Conservation (phyloP, 2,888 invertebrate species). For the Xiphydria camelus region DNA sequence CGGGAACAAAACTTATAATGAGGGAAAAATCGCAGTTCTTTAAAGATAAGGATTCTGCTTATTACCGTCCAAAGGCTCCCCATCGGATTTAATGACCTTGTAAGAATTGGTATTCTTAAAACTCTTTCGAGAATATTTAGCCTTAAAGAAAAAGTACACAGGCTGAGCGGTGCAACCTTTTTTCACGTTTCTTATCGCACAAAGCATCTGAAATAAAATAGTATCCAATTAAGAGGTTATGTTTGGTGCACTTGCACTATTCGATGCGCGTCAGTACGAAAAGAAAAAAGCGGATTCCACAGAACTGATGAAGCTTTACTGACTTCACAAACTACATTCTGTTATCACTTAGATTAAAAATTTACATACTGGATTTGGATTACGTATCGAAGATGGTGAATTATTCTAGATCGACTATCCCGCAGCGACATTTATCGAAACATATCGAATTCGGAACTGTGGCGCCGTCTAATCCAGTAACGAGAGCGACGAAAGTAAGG, state of each 20-base stretch:
- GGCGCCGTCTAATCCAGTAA: too few species aligned
- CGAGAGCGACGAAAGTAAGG: too few species aligned
- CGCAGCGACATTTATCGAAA: too few species aligned
- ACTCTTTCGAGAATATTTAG: constrained; percentile 47
- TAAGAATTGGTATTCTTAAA: constrained; percentile 46
- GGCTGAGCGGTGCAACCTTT: constrained; percentile 34
- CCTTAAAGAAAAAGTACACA: constrained; percentile 36
- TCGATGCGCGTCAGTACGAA: background rate
- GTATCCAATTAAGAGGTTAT: background rate
- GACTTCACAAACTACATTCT: constrained; percentile 6
- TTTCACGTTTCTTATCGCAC: constrained; percentile 43
- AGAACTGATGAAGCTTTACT: background rate
- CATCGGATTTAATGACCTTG: constrained; percentile 40
- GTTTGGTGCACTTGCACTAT: background rate
- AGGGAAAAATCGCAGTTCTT: too few species aligned
- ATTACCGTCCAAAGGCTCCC: constrained; percentile 41
- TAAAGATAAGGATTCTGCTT: too few species aligned
- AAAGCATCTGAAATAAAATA: constrained; percentile 47
- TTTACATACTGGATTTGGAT: constrained; percentile 19
- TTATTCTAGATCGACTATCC: constrained; percentile 3
- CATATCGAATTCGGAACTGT: too few species aligned
- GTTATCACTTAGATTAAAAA: constrained; percentile 11
- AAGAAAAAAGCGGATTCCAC: background rate
- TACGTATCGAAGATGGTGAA: constrained; percentile 12
- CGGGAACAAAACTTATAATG: too few species aligned